Percentiles rank a stretch among this genome's conserved stretches.
phyloP scores from a whole-genome alignment of 2,888 invertebrate genomes.

The Rhyacophila evoluta region DNA sequence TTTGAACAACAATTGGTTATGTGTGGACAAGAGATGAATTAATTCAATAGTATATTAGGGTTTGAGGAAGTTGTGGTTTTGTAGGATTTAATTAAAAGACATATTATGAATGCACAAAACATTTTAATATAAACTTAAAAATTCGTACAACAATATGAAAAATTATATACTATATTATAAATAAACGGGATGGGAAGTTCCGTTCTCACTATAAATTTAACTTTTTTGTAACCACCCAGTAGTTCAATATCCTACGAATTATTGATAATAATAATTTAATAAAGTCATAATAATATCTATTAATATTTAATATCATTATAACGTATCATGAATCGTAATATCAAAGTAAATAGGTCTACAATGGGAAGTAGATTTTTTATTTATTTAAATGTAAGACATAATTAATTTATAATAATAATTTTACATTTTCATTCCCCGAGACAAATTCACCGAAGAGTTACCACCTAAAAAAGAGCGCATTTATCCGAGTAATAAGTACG shows the following conservation, averaged over 20 bases:
- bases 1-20: too few species aligned
- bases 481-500: slow-evolving; percentile 37
- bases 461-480: slow-evolving; percentile 36
- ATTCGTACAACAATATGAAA: slow-evolving; percentile 88
- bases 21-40: too few species aligned
- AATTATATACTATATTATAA: slow-evolving; percentile 84
- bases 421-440: background rate
- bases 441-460: background rate
- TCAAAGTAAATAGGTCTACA: slow-evolving; percentile 21
- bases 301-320: slow-evolving; percentile 42
- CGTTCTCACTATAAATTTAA: slow-evolving; percentile 77
- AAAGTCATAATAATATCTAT: slow-evolving; percentile 49
- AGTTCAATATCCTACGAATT: slow-evolving; percentile 54
- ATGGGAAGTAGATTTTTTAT: background rate
- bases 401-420: slow-evolving; percentile 21
- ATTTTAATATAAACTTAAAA: slow-evolving; percentile 91
- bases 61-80: too few species aligned
- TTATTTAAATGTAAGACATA: slow-evolving; percentile 19
- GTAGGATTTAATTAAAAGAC: slow-evolving; percentile 38
- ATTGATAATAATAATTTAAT: slow-evolving; percentile 49
- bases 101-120: slow-evolving; percentile 78
- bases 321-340: slow-evolving; percentile 31
- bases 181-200: slow-evolving; percentile 77
- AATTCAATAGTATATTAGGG: too few species aligned
- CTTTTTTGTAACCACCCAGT: slow-evolving; percentile 51